These are phyloP conservation scores for Caenorhabditis sp. DNA, from an alignment of 2,888 invertebrate genomes.

Conservation along the genomic window DNA sequence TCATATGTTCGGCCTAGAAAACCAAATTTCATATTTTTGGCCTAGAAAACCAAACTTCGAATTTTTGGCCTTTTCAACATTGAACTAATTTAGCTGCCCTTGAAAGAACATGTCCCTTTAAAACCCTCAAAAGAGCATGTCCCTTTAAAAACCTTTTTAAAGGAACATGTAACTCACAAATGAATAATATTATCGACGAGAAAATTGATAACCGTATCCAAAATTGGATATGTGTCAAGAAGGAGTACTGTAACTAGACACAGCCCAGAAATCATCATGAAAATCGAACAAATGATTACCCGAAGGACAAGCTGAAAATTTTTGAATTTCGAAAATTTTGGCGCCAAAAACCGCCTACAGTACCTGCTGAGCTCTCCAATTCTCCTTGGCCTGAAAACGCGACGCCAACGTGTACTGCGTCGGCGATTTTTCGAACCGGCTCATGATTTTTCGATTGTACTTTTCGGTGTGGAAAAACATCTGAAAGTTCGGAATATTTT, in stretches of 20 bases:
- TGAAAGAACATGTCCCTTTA: too few relatives aligned
- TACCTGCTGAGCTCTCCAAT: slow-evolving; percentile 1
- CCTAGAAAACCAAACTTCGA: too few relatives aligned
- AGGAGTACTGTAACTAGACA: slow-evolving; percentile 19
- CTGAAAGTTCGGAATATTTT: slow-evolving; percentile 1
- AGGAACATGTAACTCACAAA: background rate
- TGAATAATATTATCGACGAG: slow-evolving; percentile 16
- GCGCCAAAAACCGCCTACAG: background rate
- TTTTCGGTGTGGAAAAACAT: slow-evolving; percentile 14
- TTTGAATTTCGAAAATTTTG: background rate
- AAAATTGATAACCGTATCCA: slow-evolving; percentile 19
- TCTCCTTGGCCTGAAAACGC: slow-evolving; percentile 22
- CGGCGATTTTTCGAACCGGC: slow-evolving; percentile 8
- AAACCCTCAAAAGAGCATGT: too few relatives aligned
- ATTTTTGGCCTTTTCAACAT: too few relatives aligned
- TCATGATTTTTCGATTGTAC: slow-evolving; percentile 8
- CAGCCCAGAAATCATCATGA: slow-evolving; percentile 8
- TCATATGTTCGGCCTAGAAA: too few relatives aligned
- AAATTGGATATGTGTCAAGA: slow-evolving; percentile 9
- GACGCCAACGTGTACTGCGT: slow-evolving; percentile 21
- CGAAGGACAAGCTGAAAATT: slow-evolving; percentile 7
- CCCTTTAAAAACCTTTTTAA: too few relatives aligned
- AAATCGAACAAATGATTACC: slow-evolving; percentile 11
- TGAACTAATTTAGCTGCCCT: too few relatives aligned
- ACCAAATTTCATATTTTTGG: too few relatives aligned